Base-by-base conservation (phyloP, 2,888 invertebrate species). In the Pseudeuparius sepicola region DNA sequence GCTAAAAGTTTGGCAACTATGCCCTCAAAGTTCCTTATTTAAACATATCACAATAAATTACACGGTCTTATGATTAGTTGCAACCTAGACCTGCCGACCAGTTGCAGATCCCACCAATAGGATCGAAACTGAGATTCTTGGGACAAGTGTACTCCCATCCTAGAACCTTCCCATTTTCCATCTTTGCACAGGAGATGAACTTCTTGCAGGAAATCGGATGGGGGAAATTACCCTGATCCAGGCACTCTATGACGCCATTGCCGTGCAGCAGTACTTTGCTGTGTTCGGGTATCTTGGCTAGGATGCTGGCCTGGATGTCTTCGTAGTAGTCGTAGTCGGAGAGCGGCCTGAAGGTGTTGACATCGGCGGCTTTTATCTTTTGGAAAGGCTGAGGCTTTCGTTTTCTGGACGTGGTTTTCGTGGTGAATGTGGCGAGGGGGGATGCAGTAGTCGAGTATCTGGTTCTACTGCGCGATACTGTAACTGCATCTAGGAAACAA, bases 111-210 rank as follows among this genome's bases (percentile, higher is more conserved):
- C 88, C 87, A 3, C 87, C 89, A 2, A 88, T 78, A 1, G 87
- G 88, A 59, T 90, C 89, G 57, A 87, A 90, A 51, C 85, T 84
- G 3, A 90, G 67, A 17, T 82, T 81, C 49, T 78, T 77, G 1
- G 89, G 89, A 55, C 90, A 90, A 9, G 85, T 79, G 63, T 90
- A 90, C 51, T 86, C 87, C 77, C 87, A 89, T 5, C 87, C 88
- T 1, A 83, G 64, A 2, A 87, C 73, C 10, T 75, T 73, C 9
- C 79, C 81, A 52, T 75, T 78, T 46, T 86, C 85, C 67, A 84
- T 78, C 57, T 72, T 73, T 14, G 89, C 87, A 61, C 92, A 92
- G 12, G 85, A 86, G 50, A 92, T 88, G 60, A 90, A 92, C 62
- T 88, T 88, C 61, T 80, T 83, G 60, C 92, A 92, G 0, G 86